phyloP scores from a whole-genome alignment of 2,888 invertebrate genomes.

The Apodemia duryi region DNA sequence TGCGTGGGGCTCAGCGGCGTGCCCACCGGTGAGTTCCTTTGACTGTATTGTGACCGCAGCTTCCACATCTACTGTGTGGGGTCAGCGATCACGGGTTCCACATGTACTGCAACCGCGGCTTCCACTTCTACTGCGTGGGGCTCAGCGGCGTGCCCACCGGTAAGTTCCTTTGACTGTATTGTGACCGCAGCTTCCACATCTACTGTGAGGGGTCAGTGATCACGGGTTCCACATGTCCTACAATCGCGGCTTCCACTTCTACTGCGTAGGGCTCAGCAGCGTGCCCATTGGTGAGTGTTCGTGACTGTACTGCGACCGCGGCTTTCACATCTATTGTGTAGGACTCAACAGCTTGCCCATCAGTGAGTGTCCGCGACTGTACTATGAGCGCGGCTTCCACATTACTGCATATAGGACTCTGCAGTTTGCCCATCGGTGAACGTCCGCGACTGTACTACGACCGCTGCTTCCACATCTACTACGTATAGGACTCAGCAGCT shows the following conservation, averaged over 20 bases:
- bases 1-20: slow-evolving; percentile 90
- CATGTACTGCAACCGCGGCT: slow-evolving; percentile 88
- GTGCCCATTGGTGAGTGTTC: background rate
- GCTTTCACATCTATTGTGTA: slow-evolving; percentile 94
- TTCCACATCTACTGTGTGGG: slow-evolving; percentile 78
- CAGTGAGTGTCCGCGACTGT: background rate
- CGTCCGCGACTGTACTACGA: background rate
- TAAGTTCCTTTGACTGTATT: slow-evolving; percentile 60
- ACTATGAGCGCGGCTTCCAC: slow-evolving; percentile 95
- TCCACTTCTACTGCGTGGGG: slow-evolving; percentile 95
- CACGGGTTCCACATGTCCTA: no score
- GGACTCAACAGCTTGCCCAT: no score
- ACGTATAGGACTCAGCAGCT: no score
- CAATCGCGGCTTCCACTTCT: slow-evolving; percentile 96
- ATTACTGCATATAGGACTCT: no score
- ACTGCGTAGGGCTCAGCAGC: slow-evolving; percentile 85
- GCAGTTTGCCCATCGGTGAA: background rate
- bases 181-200: slow-evolving; percentile 91
- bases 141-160: slow-evolving; percentile 78
- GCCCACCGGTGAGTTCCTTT: slow-evolving; percentile 82
- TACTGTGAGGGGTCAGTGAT: no score
- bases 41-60: slow-evolving; percentile 87
- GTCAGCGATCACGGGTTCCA: no score
- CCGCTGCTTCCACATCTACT: slow-evolving; percentile 50
- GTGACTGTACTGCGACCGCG: slow-evolving; percentile 85